Base-by-base conservation (phyloP, 2,113 vertebrate species). In the Drymodes brunneopygia region DNA sequence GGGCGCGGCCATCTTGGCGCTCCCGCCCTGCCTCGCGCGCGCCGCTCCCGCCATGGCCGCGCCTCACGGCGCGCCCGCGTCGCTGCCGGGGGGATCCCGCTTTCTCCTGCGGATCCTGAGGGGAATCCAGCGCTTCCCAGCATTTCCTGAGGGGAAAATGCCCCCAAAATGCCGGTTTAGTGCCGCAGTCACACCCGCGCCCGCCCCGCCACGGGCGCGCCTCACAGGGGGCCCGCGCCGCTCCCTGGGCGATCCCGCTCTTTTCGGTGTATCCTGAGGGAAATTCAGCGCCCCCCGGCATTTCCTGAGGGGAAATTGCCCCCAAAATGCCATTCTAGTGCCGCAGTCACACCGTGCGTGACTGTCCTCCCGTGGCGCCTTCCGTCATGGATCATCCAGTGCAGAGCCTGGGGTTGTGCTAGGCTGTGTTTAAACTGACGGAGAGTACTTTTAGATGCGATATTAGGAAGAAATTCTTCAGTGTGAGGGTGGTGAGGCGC, bases 1-100 rank as follows among this genome's bases (percentile, higher is more conserved):
- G 98, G 96, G 97, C 98, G 99, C 98, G 92, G 98, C 99, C 99
- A 99, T 99, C 83, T 99, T 99, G 95, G 7, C 58, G 94, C 94
- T 98, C 98, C 98, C 98, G 96, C 97, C 98, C 96, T 92, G 96
- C 98, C 93, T 95, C 96, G 97, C 98, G 97, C 86, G 7, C 20
- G 56, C 79, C 77, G 80, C 38, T 44, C 11, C 28, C 17, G 75
- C 54, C 31, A 61, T 79, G 85, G 81, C n/a, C 81, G 88, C 36
- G 20, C 20, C 29, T 56, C 24, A 2, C 19, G 42, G 48, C n/a
- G n/a, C n/a, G 38, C 38, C 38, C 38, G 38, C 11, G 38, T 11
- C 38, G 38, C 38, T 38, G 9, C 38, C 38, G 38, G 38, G 38
- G 38, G 9, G 38, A 38, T 38, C 38, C 38, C 38, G 38, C 38